Evolutionary conservation across 2,113 vertebrate species (phyloP).

Genomic region (Podarcis muralis): DNA sequence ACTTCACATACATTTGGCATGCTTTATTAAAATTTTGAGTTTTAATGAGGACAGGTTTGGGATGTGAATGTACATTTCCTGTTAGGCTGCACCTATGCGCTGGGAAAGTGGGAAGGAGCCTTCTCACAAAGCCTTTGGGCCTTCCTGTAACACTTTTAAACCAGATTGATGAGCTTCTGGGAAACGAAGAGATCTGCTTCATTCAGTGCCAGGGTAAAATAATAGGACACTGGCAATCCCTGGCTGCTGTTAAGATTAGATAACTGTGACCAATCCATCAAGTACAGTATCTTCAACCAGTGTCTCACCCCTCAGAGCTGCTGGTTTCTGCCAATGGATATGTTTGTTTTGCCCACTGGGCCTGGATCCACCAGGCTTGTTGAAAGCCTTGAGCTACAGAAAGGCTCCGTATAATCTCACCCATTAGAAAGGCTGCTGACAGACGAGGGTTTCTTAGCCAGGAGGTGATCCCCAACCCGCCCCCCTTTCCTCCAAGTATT

Average conservation of each 20-base stretch:
- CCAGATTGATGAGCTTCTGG: neutral
- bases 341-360: neutral
- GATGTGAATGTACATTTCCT: neutral
- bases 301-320: neutral
- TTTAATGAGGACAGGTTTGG: neutral
- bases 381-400: neutral
- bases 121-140: neutral
- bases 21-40: neutral
- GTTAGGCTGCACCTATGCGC: no score
- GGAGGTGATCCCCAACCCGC: rapidly evolving
- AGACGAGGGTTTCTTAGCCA: neutral
- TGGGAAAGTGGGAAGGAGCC: neutral
- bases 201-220: rapidly evolving
- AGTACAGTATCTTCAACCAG: neutral
- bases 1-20: neutral
- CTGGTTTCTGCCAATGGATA: neutral
- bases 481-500: neutral
- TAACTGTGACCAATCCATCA: neutral
- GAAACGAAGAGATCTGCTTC: neutral
- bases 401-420: constrained; percentile 1
- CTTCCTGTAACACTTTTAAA: neutral
- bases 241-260: neutral
- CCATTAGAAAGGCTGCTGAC: neutral
- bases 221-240: rapidly evolving
- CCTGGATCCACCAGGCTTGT: neutral